phyloP scores from a whole-genome alignment of 2,797 vertebrate genomes.

The Halcyon badia region DNA sequence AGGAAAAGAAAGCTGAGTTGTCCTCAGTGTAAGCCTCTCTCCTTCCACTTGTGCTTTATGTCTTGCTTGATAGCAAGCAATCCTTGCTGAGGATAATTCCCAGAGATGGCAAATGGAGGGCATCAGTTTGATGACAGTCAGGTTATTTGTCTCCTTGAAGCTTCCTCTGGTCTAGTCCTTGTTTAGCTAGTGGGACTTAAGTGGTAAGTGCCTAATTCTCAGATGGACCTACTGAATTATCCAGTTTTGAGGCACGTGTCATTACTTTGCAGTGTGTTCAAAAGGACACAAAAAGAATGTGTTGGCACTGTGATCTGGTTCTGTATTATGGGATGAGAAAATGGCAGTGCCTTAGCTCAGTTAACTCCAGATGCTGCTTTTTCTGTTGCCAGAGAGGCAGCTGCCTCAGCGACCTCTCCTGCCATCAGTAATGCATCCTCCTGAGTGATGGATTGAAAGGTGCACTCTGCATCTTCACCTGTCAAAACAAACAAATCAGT shows the following conservation, averaged over 20 bases:
- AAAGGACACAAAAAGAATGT: background rate
- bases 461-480: background rate
- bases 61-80: background rate
- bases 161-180: background rate
- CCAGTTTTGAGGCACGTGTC: background rate
- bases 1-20: background rate
- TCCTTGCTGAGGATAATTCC: background rate
- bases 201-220: background rate
- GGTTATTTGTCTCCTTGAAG: background rate
- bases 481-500: background rate
- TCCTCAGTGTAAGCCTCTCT: background rate
- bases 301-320: background rate
- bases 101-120: background rate
- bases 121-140: background rate
- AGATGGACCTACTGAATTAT: background rate
- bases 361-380: slow-evolving; percentile 12
- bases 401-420: background rate
- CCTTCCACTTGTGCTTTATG: background rate
- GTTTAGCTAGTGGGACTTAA: background rate
- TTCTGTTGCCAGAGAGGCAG: slow-evolving; percentile 3
- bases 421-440: background rate
- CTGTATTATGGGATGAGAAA: background rate
- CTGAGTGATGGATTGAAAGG: background rate
- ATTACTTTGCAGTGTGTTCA: background rate
- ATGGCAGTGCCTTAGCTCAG: background rate